These are phyloP conservation scores for Lysandra bellargus DNA, from an alignment of 2,888 invertebrate genomes.

Conservation along the genomic window DNA sequence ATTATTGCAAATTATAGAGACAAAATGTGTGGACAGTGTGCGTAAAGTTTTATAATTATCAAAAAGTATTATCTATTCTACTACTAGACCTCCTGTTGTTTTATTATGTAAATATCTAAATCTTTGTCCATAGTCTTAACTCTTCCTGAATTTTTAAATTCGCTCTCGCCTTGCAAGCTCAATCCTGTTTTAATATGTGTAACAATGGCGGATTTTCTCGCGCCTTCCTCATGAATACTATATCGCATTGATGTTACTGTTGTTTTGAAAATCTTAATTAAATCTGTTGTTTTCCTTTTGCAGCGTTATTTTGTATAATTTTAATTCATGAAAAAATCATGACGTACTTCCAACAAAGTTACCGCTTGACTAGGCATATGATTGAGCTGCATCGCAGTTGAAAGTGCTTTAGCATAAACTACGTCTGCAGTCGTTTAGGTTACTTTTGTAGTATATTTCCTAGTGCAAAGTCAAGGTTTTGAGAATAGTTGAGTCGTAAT, in stretches of 20 bases:
- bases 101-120: not conserved
- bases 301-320: not conserved
- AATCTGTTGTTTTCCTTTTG: not conserved
- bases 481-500: too few relatives aligned
- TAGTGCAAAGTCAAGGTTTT: too few relatives aligned
- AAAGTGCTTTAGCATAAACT: too few relatives aligned
- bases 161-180: conserved; percentile 2
- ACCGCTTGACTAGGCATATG: not conserved
- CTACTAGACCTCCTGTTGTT: not conserved
- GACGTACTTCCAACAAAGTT: not conserved
- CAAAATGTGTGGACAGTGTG: too few relatives aligned
- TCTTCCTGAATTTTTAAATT: conserved; percentile 19
- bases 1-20: too few relatives aligned
- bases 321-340: not conserved
- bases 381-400: too few relatives aligned
- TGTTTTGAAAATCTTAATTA: conserved; percentile 20
- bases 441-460: too few relatives aligned
- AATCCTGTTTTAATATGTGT: conserved; percentile 5
- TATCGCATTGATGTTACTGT: conserved; percentile 12
- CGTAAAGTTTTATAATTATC: too few relatives aligned
- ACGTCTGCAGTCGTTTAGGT: too few relatives aligned
- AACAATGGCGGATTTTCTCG: not conserved
- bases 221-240: conserved; percentile 6
- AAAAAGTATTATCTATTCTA: too few relatives aligned
- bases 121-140: not conserved